Base-by-base conservation (phyloP, 2,888 invertebrate genomes). In the Tridacna crocea region DNA sequence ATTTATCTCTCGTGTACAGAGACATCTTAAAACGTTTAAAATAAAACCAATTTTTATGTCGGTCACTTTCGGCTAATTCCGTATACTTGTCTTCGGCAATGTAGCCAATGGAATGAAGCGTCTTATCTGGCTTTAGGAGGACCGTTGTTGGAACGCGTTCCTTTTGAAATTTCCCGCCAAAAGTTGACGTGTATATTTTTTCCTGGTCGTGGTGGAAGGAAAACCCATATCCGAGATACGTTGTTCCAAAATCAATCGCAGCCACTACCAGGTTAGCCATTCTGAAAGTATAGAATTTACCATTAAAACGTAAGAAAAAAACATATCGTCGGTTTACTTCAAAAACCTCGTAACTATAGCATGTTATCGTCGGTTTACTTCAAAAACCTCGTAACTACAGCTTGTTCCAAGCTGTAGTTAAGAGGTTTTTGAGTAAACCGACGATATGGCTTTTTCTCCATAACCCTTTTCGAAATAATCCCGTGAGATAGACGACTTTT, bases 11-110 rank as follows among this genome's bases (percentile, higher is more conserved):
- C 24, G 61, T 72, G 58, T 81, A 77, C 0, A 84, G 74, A 15
- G 72, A 51, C 84, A 84, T 84, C 60, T 84, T 84, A 22, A 84
- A 84, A 13, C 70, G 46, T 61, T 78, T 66, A 60, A 84, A 80
- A 60, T 70, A 84, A 65, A 73, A 76, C 80, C 76, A 84, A 8
- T 68, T 55, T 2, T 79, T 68, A 47, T 84, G 80, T n/a, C 58
- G 46, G 13, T 74, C 84, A 17, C 46, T 68, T 61, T 72, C 75
- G 2, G 73, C 55, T 11, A 81, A 46, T 24, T 61, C 51, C 22
- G 76, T 66, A 48, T 84, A 84, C 36, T 63, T 79, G 15, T 81
- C 79, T 47, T 84, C 84, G 11, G 84, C 84, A 0, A 80, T 75
- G 22, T 61, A 70, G 15, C 84, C 84, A 76, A 84, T 73, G 6